A percentile compares a stretch with the other conserved stretches of the same genome.
Evolutionary conservation across 2,888 invertebrate species (phyloP).

Genomic region (Pristionchus japonicus): DNA sequence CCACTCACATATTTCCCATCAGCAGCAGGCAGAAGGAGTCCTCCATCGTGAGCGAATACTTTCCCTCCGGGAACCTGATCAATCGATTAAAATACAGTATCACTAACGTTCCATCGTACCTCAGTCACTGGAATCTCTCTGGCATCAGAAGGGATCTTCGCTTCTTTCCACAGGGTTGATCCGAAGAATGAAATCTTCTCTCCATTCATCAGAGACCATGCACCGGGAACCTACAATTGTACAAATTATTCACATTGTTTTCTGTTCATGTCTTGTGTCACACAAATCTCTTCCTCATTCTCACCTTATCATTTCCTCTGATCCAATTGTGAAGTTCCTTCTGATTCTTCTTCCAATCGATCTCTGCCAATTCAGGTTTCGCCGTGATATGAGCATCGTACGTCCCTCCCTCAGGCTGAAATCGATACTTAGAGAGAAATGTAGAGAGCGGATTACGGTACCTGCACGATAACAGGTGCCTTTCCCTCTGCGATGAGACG

Average conservation of each 20-base stretch:
- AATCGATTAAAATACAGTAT: neutral
- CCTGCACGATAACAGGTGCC: conserved; percentile 87
- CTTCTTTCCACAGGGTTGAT: conserved; percentile 83
- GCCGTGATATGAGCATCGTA: conserved; percentile 84
- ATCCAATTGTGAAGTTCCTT: conserved; percentile 91
- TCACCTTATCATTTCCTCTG: conserved; percentile 87
- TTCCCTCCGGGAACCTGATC: conserved; percentile 50
- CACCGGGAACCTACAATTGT: conserved; percentile 84
- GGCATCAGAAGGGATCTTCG: conserved; percentile 79
- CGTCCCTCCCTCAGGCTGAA: conserved; percentile 82
- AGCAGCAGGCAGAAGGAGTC: conserved; percentile 86
- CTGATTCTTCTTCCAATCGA: conserved; percentile 74
- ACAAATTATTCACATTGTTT: neutral
- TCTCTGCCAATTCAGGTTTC: conserved; percentile 82
- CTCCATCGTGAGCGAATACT: conserved; percentile 76
- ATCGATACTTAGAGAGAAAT: neutral
- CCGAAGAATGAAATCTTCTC: conserved; percentile 86
- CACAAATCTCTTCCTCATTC: neutral
- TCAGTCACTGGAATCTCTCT: conserved; percentile 34
- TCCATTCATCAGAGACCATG: conserved; percentile 81
- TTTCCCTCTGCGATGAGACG: conserved; percentile 86
- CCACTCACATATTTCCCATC: conserved; percentile 84
- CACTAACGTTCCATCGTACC: neutral
- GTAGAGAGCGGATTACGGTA: neutral
- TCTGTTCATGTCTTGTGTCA: neutral